A percentile compares a stretch with the other conserved stretches of the same genome.
phyloP scores from a whole-genome alignment of 2,797 vertebrate genomes.

The Schizothorax lantsangensis region DNA sequence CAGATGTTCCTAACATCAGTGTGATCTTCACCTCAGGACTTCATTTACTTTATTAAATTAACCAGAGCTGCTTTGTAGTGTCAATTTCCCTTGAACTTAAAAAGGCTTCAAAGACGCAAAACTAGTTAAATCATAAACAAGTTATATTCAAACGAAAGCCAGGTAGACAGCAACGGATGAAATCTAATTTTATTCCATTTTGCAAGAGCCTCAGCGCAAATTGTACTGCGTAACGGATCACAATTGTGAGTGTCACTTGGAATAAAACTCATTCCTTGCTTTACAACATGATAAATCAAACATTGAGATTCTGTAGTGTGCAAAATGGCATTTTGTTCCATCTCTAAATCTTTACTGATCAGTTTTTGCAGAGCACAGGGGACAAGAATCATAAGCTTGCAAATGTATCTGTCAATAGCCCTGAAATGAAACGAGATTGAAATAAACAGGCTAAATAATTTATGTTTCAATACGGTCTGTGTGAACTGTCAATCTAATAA shows the following conservation, averaged over 20 bases:
- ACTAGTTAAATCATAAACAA: constrained; percentile 21
- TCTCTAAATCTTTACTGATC: constrained; percentile 23
- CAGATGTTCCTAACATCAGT: constrained; percentile 41
- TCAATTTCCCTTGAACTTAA: constrained; percentile 29
- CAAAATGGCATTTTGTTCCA: constrained; percentile 30
- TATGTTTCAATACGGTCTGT: constrained; percentile 27
- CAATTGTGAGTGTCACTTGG: constrained; percentile 4
- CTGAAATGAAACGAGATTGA: constrained; percentile 4
- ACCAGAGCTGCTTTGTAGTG: constrained; percentile 34
- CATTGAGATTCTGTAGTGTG: background rate
- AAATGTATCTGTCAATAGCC: constrained; percentile 12
- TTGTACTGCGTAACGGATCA: background rate
- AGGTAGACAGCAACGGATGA: constrained; percentile 30
- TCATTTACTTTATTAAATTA: constrained; percentile 43
- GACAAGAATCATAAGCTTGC: background rate
- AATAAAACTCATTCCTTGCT: constrained; percentile 37
- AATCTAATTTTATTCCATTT: constrained; percentile 41
- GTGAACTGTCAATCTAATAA: constrained; percentile 13
- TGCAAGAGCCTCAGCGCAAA: background rate
- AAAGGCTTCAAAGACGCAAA: constrained; percentile 42
- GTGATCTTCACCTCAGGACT: constrained; percentile 30
- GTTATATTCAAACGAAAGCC: constrained; percentile 44
- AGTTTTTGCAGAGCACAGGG: background rate
- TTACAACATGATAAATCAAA: constrained; percentile 25
- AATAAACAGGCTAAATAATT: constrained; percentile 40